Evolutionary conservation across 2,888 invertebrate species (phyloP).

Genomic region (Agrilus cyanescens): DNA sequence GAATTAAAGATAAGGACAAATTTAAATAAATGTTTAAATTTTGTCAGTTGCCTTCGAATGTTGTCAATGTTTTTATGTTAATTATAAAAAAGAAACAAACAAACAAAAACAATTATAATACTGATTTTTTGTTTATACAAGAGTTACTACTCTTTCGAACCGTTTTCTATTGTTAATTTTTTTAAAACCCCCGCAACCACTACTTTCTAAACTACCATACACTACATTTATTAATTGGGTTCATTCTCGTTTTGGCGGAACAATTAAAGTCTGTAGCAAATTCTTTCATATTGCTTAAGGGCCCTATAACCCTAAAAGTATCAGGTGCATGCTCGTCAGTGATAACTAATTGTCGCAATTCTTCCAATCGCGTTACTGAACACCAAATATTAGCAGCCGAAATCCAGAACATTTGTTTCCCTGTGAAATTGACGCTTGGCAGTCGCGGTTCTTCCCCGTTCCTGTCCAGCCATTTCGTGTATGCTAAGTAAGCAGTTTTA

Average conservation of each 20-base stretch:
- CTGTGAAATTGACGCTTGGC: conserved; percentile 30
- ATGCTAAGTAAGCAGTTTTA: conserved; percentile 63
- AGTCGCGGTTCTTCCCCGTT: conserved; percentile 27
- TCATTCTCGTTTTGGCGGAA: conserved; percentile 45
- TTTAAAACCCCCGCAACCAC: background rate
- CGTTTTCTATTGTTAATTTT: background rate
- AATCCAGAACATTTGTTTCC: conserved; percentile 45
- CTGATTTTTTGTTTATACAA: background rate
- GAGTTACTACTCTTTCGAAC: background rate
- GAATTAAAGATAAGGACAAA: no score
- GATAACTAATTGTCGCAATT: conserved; percentile 28
- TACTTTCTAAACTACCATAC: conserved; percentile 41
- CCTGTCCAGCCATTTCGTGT: conserved; percentile 28
- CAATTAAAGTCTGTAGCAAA: conserved; percentile 52
- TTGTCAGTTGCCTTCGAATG: background rate
- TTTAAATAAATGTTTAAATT: no score
- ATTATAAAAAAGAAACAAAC: background rate
- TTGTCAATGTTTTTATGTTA: no score
- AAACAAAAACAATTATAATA: conserved; percentile 6
- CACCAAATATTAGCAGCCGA: conserved; percentile 52
- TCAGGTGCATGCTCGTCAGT: conserved; percentile 37
- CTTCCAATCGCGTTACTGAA: conserved; percentile 31
- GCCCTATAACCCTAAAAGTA: conserved; percentile 46
- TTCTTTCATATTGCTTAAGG: conserved; percentile 46
- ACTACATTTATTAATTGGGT: conserved; percentile 47